Evolutionary conservation across 2,113 vertebrate genomes (phyloP), one percentile per base, ranked within the genome.

Genomic region (Eclectus roratus): DNA sequence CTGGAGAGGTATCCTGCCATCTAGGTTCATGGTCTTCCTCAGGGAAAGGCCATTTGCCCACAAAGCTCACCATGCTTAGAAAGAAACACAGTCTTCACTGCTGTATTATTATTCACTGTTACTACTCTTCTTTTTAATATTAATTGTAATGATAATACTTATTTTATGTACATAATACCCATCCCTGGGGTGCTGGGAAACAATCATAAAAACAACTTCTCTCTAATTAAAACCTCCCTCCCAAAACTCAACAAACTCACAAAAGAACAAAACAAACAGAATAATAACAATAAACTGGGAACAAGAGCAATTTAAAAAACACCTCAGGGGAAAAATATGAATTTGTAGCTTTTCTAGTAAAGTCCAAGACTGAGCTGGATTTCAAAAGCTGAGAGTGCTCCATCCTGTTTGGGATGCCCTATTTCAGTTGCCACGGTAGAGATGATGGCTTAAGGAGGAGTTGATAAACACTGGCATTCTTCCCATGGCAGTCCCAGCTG

Each of bases 271-370:
- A 93, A 43, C 65, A 86, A 80, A 71, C 76, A 56, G 71, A 91
- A 69, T 79, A 85, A 82, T 55, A 96, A 85, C 53, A 96, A 93
- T 85, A 91, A 95, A 88, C 12, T 3, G 12, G 35, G 39, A 96
- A 93, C 50, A 74, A 91, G 65, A 85, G n/a, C 41, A 91, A 93
- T 94, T 88, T 85, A 56, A 83, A 76, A 93, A 93, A 77, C 41
- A 77, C 85, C 79, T 82, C 56, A 27, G 56, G 90, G 25, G 4
- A 19, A 77, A 93, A 86, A 23, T 8, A 81, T 0, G 19, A 56
- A 72, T 76, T 52, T 85, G 43, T 65, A 80, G 70, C 44, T 95
- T 89, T 96, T 80, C 49, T 65, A 55, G 66, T 56, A 5, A 82
- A 95, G 81, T 76, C 61, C 73, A 84, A 64, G 33, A 72, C 9